These are phyloP conservation scores for Aradus depressus DNA, from an alignment of 2,888 invertebrate genomes.

Conservation along the genomic window DNA sequence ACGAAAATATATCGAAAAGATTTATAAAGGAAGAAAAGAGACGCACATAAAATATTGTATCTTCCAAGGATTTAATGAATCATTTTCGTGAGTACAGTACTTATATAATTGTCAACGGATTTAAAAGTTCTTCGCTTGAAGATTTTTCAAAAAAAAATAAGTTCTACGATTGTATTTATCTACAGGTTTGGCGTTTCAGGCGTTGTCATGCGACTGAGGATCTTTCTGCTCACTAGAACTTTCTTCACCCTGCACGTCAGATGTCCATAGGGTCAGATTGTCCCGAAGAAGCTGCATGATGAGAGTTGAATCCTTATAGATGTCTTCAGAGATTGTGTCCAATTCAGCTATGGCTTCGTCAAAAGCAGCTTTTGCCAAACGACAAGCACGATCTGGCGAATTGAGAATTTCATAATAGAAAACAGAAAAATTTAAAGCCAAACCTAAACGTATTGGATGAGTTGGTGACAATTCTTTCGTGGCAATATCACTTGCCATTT, in stretches of 20 bases:
- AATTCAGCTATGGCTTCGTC: conserved; percentile 98
- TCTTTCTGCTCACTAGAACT: no score
- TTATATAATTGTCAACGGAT: no score
- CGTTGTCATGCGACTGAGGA: no score
- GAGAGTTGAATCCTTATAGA: conserved; percentile 97
- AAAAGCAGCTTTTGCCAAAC: conserved; percentile 94
- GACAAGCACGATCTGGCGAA: conserved; percentile 94
- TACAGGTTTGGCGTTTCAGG: no score
- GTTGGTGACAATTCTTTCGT: conserved; percentile 94
- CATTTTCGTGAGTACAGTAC: no score
- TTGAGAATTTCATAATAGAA: conserved; percentile 99
- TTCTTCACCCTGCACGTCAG: conserved; percentile 95
- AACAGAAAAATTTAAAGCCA: conserved; percentile 97
- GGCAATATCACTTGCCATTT: conserved; percentile 93
- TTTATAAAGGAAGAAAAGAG: no score
- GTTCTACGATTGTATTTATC: no score
- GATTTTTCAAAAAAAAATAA: no score
- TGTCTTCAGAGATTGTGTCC: conserved; percentile 94
- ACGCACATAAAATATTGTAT: no score
- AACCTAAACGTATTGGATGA: conserved; percentile 85
- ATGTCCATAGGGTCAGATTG: conserved; percentile 98
- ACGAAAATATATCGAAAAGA: no score
- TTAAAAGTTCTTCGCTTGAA: no score
- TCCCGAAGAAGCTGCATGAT: conserved; percentile 99
- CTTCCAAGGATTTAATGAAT: no score